Evolutionary conservation across 2,888 invertebrate genomes (phyloP).

Genomic region (Myopa testacea): DNA sequence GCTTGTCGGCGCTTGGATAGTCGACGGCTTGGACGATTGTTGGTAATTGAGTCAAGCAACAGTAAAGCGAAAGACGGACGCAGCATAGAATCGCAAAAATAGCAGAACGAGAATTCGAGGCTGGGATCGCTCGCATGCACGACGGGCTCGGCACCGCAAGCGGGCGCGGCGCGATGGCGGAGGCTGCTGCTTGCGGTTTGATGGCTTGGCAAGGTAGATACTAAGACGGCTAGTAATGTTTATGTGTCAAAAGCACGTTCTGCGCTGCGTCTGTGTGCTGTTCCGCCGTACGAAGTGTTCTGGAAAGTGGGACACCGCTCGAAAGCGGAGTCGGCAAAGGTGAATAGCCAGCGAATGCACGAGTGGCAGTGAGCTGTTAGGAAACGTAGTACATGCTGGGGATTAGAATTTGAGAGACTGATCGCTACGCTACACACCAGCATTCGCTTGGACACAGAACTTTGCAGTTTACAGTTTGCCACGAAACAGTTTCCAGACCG

Average conservation of each 20-base stretch:
- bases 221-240: slow-evolving; percentile 36
- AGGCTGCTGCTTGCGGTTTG: neutral
- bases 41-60: slow-evolving; percentile 57
- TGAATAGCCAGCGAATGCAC: slow-evolving; percentile 63
- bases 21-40: neutral
- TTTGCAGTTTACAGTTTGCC: no score
- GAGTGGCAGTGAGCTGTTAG: no score
- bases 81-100: slow-evolving; percentile 57
- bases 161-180: neutral
- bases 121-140: neutral
- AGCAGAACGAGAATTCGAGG: slow-evolving; percentile 53
- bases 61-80: slow-evolving; percentile 58
- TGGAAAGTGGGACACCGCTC: slow-evolving; percentile 51
- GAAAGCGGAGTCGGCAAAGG: slow-evolving; percentile 54
- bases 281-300: slow-evolving; percentile 12
- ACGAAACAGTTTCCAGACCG: no score
- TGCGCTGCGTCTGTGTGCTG: slow-evolving; percentile 12
- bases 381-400: no score
- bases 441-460: no score
- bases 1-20: slow-evolving; percentile 10
- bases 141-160: neutral
- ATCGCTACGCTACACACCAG: no score
- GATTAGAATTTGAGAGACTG: no score
- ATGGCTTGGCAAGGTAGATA: slow-evolving; percentile 4
- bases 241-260: slow-evolving; percentile 34